These are phyloP conservation scores for Arrhamphus sclerolepis DNA, from an alignment of 2,797 vertebrate species.

Conservation along the genomic window DNA sequence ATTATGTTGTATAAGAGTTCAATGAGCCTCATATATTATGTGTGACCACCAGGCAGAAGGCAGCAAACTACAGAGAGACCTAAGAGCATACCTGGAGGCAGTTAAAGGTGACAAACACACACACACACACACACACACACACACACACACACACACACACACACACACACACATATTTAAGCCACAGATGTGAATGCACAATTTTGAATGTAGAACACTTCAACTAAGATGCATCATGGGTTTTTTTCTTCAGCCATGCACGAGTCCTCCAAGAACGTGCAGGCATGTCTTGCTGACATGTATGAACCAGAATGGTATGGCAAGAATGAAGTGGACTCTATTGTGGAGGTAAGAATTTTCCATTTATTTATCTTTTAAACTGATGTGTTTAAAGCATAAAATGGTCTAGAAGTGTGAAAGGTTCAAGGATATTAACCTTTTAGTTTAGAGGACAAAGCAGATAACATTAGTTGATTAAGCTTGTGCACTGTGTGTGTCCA, in stretches of 20 bases:
- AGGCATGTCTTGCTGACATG: conserved; percentile 93
- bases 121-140: conserved; percentile 5
- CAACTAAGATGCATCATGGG: conserved; percentile 5
- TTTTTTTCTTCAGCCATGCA: conserved; percentile 89
- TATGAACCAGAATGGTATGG: conserved; percentile 96
- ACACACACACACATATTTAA: neutral
- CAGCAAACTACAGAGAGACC: conserved; percentile 90
- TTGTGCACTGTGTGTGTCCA: neutral
- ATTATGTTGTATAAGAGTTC: neutral
- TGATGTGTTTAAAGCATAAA: neutral
- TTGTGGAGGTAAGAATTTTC: conserved; percentile 88
- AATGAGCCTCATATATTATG: conserved; percentile 10
- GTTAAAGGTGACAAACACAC: conserved; percentile 83
- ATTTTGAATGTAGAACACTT: neutral
- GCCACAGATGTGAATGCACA: neutral
- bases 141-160: neutral
- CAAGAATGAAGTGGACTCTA: conserved; percentile 89
- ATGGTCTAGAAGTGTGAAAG: neutral
- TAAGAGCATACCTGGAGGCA: conserved; percentile 88
- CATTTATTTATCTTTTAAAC: too few species aligned
- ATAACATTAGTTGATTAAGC: conserved; percentile 5
- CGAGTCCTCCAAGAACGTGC: conserved; percentile 93
- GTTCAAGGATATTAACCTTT: conserved; percentile 1
- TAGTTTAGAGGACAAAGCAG: conserved; percentile 13
- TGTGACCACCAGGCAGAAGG: conserved; percentile 84